Evolutionary conservation across 2,113 vertebrate species (phyloP).

Genomic region (Cettia cetti): DNA sequence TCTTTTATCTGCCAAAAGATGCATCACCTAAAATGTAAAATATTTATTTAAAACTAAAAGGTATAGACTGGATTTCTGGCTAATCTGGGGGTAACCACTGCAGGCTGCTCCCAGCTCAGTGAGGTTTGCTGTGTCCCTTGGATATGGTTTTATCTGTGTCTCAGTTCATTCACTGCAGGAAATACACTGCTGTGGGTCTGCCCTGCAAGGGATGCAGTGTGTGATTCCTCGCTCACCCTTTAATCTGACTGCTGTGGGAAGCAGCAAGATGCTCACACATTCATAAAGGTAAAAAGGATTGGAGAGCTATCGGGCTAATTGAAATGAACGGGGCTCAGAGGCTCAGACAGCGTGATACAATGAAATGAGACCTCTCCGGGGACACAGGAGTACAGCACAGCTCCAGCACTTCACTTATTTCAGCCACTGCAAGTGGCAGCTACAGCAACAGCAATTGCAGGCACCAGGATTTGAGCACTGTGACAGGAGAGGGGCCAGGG

Average conservation of each 20-base stretch:
- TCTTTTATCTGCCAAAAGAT: background rate
- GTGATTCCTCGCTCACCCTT: background rate
- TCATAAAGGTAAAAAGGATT: slow-evolving; percentile 51
- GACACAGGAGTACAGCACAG: background rate
- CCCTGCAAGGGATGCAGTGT: background rate
- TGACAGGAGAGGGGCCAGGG: background rate
- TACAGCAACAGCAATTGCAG: background rate
- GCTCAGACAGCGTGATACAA: background rate
- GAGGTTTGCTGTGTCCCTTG: background rate
- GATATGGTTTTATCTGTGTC: background rate
- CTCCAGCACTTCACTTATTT: background rate
- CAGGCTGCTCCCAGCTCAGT: background rate
- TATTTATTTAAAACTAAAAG: background rate
- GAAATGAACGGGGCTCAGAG: slow-evolving; percentile 9
- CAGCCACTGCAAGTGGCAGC: slow-evolving; percentile 17
- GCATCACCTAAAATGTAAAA: background rate
- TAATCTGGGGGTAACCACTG: background rate
- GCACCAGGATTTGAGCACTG: accelerated
- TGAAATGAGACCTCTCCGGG: background rate
- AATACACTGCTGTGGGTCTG: background rate
- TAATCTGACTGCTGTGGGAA: background rate
- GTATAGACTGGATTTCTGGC: background rate
- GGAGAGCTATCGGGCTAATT: slow-evolving; percentile 22
- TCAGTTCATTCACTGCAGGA: background rate
- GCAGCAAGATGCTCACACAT: background rate